Evolutionary conservation across 2,797 vertebrate genomes (phyloP).

Genomic region (Pangasius mekongensis): DNA sequence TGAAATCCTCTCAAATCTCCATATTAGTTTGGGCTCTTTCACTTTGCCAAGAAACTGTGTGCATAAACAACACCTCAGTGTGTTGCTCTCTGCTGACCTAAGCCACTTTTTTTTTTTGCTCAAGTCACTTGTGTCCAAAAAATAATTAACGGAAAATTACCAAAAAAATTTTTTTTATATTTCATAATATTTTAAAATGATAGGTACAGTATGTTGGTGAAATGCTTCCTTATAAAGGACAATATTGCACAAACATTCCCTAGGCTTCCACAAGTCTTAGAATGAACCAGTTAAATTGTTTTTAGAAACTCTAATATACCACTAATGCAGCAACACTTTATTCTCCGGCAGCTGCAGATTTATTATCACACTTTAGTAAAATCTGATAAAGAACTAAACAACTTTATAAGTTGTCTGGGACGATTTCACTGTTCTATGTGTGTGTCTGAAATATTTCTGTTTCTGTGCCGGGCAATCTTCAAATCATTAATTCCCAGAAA

Average conservation of each 20-base stretch:
- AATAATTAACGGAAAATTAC: slow-evolving; percentile 5
- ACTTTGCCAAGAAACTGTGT: slow-evolving; percentile 66
- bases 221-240: not conserved
- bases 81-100: slow-evolving; percentile 54
- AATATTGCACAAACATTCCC: not conserved
- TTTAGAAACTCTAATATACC: slow-evolving; percentile 19
- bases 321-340: slow-evolving; percentile 3
- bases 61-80: slow-evolving; percentile 72
- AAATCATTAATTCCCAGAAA: not conserved
- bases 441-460: not conserved
- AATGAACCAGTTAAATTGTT: not conserved
- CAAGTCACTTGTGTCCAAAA: slow-evolving; percentile 27
- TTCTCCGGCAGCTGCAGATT: not conserved
- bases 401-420: not conserved
- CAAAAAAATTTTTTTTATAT: not conserved
- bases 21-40: slow-evolving; percentile 27
- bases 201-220: not conserved
- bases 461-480: not conserved
- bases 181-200: slow-evolving; percentile 36
- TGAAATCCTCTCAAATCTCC: slow-evolving; percentile 19
- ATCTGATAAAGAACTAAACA: slow-evolving; percentile 14
- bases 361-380: slow-evolving; percentile 11
- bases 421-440: not conserved
- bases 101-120: slow-evolving; percentile 40
- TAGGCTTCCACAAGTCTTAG: not conserved